Conservation (phyloP, 1,140 invertebrate species). For the Drosophila repletoides region DNA sequence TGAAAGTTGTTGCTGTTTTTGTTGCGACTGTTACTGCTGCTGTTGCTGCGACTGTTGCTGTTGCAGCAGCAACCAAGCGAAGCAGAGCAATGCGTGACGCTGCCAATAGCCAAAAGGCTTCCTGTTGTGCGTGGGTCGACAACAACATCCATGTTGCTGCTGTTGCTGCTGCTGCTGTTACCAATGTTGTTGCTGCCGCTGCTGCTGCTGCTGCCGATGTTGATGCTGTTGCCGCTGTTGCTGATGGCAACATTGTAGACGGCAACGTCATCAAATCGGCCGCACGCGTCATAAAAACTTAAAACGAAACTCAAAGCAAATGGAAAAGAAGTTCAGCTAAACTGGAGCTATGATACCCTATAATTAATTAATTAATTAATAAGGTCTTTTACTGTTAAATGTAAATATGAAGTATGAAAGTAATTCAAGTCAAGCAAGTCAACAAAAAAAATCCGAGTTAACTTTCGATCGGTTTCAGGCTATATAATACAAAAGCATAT, state of each 20-base stretch:
- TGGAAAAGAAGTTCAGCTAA: not conserved
- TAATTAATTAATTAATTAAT: too few species aligned
- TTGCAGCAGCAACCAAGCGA: conserved; percentile 20
- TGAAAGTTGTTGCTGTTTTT: conserved; percentile 48
- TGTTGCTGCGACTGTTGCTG: conserved; percentile 16
- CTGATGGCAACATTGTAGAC: conserved; percentile 8
- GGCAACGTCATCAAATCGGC: conserved; percentile 50
- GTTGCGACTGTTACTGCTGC: conserved; percentile 38
- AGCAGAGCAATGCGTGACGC: conserved; percentile 42
- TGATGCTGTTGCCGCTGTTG: conserved; percentile 12
- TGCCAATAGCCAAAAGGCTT: conserved; percentile 61
- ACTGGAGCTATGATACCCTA: conserved; percentile 26
- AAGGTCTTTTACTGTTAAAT: too few species aligned
- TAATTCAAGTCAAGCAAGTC: too few species aligned
- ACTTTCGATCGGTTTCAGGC: too few species aligned
- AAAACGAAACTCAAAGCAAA: conserved; percentile 16
- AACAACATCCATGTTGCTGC: conserved; percentile 24
- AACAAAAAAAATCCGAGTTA: too few species aligned
- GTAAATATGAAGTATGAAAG: too few species aligned
- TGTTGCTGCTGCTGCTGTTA: conserved; percentile 26
- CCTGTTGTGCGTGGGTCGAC: conserved; percentile 70
- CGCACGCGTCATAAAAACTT: conserved; percentile 60
- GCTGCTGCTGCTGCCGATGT: conserved; percentile 1
- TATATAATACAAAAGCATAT: too few species aligned
- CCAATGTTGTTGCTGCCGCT: not conserved